Evolutionary conservation across 2,888 invertebrate genomes (phyloP), one percentile per base, ranked within the genome.

Genomic region (Arctia plantaginis): DNA sequence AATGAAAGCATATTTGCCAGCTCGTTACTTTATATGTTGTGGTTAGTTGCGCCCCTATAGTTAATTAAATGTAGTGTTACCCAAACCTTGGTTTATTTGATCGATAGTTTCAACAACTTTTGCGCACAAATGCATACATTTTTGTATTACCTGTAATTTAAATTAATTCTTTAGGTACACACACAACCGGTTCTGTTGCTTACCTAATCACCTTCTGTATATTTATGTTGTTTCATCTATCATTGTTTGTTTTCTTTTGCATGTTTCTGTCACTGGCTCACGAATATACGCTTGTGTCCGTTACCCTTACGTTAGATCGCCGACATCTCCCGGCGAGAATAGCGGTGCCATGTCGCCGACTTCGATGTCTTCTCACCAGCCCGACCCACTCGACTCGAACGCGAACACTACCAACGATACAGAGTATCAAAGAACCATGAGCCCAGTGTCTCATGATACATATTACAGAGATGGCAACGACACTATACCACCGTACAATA

Each of bases 361-460:
- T 47, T 93, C 94, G 78, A 84, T 92, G 85, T 89, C 89, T 75
- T 92, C 94, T 69, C 86, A 91, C 79, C 89, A 87, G 84, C 90
- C 90, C 72, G 92, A 91, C 75, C 81, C 88, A 80, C 88, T 89
- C 77, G 93, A 92, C 86, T 85, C 89, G 70, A 93, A 93, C 85
- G 91, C 91, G 47, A 93, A 91, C 87, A 89, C 84, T 41, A 90
- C 90, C 76, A 92, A 90, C 76, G 87, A 88, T 72, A 80, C 84
- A 41, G 94, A 95, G 72, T 94, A 93, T 86, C 92, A 91, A 79
- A 85, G 94, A 74, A 91, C 93, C 55, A 90, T 91, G 88, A 95
- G 94, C 85, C 95, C 95, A 68, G 91, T 88, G 68, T 92, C 92
- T 18, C 97, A 97, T 85, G 97, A 97, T 91, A 97, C 97, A 88